Conservation (phyloP, 2,888 invertebrate species). For the Tubulanus polymorphus region DNA sequence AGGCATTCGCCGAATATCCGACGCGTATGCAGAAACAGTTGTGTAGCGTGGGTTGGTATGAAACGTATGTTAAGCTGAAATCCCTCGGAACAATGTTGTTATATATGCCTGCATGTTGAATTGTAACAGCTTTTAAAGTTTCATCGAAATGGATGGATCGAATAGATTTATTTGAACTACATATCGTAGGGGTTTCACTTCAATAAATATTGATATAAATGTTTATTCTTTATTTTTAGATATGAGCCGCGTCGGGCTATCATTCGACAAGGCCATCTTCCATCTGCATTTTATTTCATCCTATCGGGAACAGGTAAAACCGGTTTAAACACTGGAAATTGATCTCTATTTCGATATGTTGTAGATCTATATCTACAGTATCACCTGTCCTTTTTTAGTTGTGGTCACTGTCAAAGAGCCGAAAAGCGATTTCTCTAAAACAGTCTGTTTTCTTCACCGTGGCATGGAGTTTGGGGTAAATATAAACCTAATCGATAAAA, state of each 20-base stretch:
- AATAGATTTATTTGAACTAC: too few relatives aligned
- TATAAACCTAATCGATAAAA: constrained; percentile 1
- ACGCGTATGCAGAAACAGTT: constrained; percentile 32
- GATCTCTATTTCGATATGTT: too few relatives aligned
- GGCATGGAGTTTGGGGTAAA: constrained; percentile 45
- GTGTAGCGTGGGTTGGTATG: constrained; percentile 35
- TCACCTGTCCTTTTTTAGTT: constrained; percentile 23
- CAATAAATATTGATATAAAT: not conserved
- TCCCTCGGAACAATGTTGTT: too few relatives aligned
- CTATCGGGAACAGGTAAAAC: constrained; percentile 42
- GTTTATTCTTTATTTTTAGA: constrained; percentile 22
- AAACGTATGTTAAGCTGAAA: constrained; percentile 13
- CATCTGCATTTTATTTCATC: constrained; percentile 46
- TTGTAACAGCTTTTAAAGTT: too few relatives aligned
- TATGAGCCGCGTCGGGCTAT: constrained; percentile 41
- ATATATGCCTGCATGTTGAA: too few relatives aligned
- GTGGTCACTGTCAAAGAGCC: constrained; percentile 32
- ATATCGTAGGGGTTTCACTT: too few relatives aligned
- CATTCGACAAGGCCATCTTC: constrained; percentile 41
- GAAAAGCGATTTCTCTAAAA: constrained; percentile 24
- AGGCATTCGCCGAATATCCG: constrained; percentile 36
- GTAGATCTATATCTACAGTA: not conserved
- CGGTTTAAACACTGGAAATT: too few relatives aligned
- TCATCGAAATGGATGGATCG: too few relatives aligned
- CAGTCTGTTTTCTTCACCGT: constrained; percentile 32